A percentile compares a stretch with the other conserved stretches of the same genome.
phyloP scores from a whole-genome alignment of 2,113 vertebrate species.

The Zosterops pallidus region DNA sequence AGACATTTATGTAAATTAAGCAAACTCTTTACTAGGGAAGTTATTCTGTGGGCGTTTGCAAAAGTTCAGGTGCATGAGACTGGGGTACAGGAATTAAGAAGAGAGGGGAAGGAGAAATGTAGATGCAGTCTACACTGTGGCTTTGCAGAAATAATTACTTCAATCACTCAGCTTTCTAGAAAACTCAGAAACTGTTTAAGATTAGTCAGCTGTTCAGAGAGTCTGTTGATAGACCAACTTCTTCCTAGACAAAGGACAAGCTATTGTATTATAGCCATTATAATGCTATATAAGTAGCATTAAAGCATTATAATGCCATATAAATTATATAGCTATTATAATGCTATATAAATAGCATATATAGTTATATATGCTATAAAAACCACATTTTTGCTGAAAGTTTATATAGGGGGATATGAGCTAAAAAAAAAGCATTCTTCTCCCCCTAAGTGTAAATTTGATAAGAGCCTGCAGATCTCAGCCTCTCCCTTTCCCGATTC shows the following conservation, averaged over 20 bases:
- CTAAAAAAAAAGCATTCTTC: not conserved
- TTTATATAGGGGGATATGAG: not conserved
- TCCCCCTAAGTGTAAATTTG: not conserved
- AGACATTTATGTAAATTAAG: not conserved
- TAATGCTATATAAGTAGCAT: not conserved
- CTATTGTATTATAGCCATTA: not conserved
- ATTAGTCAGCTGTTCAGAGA: not conserved
- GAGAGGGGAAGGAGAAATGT: not conserved
- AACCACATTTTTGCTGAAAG: not conserved
- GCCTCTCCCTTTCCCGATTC: not conserved
- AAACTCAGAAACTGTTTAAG: not conserved
- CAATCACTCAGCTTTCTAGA: not conserved
- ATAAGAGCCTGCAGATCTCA: not conserved
- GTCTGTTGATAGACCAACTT: not conserved
- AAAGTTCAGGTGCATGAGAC: not conserved
- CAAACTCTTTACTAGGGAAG: not conserved
- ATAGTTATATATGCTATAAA: not conserved
- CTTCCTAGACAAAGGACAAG: not conserved
- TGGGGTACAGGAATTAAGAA: not conserved
- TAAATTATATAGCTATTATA: not conserved
- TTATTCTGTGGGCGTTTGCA: not conserved
- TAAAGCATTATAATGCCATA: not conserved
- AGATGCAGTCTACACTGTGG: not conserved
- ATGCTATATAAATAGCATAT: not conserved
- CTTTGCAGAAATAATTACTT: not conserved